phyloP scores from a whole-genome alignment of 2,797 vertebrate genomes.

The Limnodromus scolopaceus region DNA sequence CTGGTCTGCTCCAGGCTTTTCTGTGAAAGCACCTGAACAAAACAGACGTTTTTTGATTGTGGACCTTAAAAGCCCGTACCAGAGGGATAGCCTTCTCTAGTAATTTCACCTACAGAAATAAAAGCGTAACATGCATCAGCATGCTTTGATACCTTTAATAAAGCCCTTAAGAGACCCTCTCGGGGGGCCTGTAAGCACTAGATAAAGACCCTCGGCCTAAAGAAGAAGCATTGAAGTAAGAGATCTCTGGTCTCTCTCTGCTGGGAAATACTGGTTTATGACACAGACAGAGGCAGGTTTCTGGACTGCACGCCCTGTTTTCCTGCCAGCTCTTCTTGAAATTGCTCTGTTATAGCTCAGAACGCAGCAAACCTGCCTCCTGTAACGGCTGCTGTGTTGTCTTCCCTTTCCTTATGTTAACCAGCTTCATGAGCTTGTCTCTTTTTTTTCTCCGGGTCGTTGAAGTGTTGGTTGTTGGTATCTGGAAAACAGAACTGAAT shows the following conservation, averaged over 20 bases:
- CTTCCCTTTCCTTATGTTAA: not conserved
- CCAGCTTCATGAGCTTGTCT: not conserved
- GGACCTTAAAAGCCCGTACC: not conserved
- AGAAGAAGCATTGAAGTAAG: not conserved
- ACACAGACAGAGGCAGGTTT: not conserved
- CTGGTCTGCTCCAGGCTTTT: not conserved
- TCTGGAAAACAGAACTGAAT: not conserved
- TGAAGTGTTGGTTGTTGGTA: not conserved
- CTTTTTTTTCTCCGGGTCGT: not conserved
- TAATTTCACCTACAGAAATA: not conserved
- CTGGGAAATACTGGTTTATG: not conserved
- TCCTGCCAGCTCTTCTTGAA: not conserved
- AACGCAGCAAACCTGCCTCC: not conserved
- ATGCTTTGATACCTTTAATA: not conserved
- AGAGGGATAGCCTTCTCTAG: not conserved
- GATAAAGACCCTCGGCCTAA: not conserved
- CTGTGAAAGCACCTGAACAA: not conserved
- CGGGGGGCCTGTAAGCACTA: not conserved
- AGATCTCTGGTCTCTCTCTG: not conserved
- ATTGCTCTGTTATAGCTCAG: rapidly evolving
- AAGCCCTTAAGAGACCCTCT: not conserved
- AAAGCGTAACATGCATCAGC: not conserved
- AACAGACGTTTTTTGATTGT: not conserved
- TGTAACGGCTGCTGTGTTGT: not conserved
- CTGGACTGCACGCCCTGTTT: not conserved